These are phyloP conservation scores for Parnassius smintheus DNA, from an alignment of 2,888 invertebrate species.

Conservation along the genomic window DNA sequence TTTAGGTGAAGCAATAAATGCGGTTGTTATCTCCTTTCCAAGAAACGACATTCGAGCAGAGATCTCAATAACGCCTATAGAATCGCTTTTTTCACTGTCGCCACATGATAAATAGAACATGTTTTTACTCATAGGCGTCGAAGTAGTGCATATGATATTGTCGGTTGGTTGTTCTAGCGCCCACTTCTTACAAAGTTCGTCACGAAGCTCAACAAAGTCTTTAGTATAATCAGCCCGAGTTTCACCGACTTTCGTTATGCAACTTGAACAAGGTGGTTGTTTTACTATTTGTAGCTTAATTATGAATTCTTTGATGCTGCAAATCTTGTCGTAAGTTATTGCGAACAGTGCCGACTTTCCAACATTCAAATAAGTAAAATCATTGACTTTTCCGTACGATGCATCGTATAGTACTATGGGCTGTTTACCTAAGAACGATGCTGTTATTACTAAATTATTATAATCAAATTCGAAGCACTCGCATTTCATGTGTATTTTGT, in stretches of 20 bases:
- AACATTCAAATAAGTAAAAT: slow-evolving; percentile 61
- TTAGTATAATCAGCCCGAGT: slow-evolving; percentile 63
- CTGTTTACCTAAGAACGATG: slow-evolving; percentile 64
- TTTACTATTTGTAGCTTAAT: slow-evolving; percentile 60
- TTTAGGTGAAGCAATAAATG: slow-evolving; percentile 59
- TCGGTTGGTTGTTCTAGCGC: slow-evolving; percentile 61
- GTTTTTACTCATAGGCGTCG: slow-evolving; percentile 64
- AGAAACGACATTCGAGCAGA: slow-evolving; percentile 70
- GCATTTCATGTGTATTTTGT: slow-evolving; percentile 75
- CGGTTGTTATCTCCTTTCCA: slow-evolving; percentile 74
- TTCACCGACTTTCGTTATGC: slow-evolving; percentile 66
- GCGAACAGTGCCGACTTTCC: slow-evolving; percentile 72
- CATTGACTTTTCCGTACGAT: slow-evolving; percentile 61
- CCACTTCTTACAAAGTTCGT: slow-evolving; percentile 70
- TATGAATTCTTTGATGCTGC: slow-evolving; percentile 60
- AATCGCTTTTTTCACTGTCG: slow-evolving; percentile 51
- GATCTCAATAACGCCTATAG: slow-evolving; percentile 69
- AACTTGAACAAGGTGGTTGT: slow-evolving; percentile 67
- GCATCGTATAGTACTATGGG: slow-evolving; percentile 67
- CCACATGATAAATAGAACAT: slow-evolving; percentile 66
- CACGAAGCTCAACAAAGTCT: slow-evolving; percentile 57
- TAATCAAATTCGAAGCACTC: slow-evolving; percentile 71
- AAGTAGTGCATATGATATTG: slow-evolving; percentile 66
- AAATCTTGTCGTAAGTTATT: slow-evolving; percentile 75
- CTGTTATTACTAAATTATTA: slow-evolving; percentile 68